These are phyloP conservation scores for Scatophagus argus DNA, from an alignment of 2,113 vertebrate genomes.

Conservation along the genomic window DNA sequence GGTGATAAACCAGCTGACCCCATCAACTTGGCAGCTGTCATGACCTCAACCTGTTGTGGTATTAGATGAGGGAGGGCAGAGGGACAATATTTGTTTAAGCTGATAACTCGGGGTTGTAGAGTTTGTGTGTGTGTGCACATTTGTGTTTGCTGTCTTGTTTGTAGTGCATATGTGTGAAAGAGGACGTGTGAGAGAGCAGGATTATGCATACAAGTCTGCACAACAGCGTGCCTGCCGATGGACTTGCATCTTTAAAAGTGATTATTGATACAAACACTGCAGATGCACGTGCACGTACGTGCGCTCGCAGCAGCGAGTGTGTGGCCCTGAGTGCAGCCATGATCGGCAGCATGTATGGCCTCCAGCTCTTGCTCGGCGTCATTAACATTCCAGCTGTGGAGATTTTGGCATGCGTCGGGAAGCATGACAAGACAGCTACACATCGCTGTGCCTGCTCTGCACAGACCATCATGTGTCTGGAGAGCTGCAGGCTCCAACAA, in stretches of 20 bases:
- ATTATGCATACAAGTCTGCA: neutral
- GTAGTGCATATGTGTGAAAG: constrained; percentile 16
- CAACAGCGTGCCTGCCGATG: neutral
- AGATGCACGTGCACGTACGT: constrained; percentile 8
- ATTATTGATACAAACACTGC: neutral
- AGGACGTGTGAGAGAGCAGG: neutral
- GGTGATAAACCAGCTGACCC: constrained; percentile 78
- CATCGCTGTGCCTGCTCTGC: constrained; percentile 35
- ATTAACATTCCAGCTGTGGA: constrained; percentile 84
- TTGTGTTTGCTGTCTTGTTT: constrained; percentile 41
- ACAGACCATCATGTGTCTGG: constrained; percentile 17
- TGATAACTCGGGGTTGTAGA: constrained; percentile 68
- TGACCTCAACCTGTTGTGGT: constrained; percentile 72
- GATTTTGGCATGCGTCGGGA: constrained; percentile 66
- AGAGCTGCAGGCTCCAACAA: constrained; percentile 16
- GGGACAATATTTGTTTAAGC: constrained; percentile 77
- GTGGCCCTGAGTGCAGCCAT: constrained; percentile 31
- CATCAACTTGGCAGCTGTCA: constrained; percentile 66
- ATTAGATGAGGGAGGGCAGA: constrained; percentile 55
- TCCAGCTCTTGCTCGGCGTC: constrained; percentile 60
- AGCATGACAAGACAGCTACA: constrained; percentile 80
- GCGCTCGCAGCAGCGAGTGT: constrained; percentile 33
- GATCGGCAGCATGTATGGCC: constrained; percentile 54
- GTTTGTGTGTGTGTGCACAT: constrained; percentile 41
- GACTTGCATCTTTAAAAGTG: neutral